Percentiles rank a stretch among this genome's conserved stretches.
Evolutionary conservation across 2,113 vertebrate species (phyloP).

Genomic region (Eurystomus gularis): DNA sequence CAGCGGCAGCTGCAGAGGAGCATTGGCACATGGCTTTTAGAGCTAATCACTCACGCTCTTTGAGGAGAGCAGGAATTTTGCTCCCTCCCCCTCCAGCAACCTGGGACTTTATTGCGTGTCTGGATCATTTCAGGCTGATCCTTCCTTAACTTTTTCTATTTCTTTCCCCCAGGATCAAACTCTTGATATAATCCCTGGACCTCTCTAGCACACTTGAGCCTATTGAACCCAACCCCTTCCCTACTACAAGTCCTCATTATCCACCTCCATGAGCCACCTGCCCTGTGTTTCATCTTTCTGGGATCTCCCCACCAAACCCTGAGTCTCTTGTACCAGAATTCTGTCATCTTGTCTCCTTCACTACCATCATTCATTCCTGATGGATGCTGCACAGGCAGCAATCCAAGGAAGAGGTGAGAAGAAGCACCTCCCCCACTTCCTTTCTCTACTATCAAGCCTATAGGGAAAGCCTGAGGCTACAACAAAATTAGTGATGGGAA

Average conservation of each 20-base stretch:
- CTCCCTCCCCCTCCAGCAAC: slow-evolving; percentile 30
- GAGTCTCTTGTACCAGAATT: background rate
- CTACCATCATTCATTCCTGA: background rate
- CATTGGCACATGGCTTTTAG: slow-evolving; percentile 43
- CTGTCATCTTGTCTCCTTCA: background rate
- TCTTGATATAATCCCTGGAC: background rate
- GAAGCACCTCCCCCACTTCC: background rate
- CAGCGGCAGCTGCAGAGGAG: background rate
- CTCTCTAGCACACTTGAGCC: background rate
- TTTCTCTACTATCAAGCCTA: background rate
- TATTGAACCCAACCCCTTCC: background rate
- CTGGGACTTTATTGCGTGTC: slow-evolving; percentile 43
- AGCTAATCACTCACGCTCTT: slow-evolving; percentile 47
- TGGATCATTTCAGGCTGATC: slow-evolving; percentile 56
- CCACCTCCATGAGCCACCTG: background rate
- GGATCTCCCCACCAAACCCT: background rate
- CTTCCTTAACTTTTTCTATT: background rate
- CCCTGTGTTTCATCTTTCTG: background rate
- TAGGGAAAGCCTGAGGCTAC: background rate
- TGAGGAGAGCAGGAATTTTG: slow-evolving; percentile 34
- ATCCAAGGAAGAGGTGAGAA: background rate
- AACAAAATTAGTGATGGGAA: background rate
- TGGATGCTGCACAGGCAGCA: background rate
- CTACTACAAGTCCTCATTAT: background rate
- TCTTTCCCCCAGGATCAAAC: background rate